Conservation (phyloP, 2,113 vertebrate genomes). For the Hiodon alosoides region DNA sequence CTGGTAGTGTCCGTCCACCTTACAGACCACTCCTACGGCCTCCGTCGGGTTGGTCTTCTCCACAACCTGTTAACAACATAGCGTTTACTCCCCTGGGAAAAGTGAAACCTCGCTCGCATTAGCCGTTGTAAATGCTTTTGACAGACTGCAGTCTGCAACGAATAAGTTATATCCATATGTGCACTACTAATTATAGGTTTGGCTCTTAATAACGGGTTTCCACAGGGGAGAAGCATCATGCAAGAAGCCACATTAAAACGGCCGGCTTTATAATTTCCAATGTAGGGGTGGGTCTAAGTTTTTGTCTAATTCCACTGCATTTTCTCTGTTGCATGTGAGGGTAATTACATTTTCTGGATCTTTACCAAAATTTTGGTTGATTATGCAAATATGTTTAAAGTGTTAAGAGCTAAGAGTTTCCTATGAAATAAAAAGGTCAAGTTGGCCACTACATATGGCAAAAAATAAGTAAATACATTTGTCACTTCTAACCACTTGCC, state of each 20-base stretch:
- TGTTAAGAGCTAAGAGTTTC: too few species aligned
- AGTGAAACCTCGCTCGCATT: neutral
- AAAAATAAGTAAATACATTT: too few species aligned
- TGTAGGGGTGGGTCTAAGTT: conserved; percentile 44
- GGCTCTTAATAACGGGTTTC: conserved; percentile 49
- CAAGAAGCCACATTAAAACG: conserved; percentile 54
- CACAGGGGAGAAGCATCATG: conserved; percentile 27
- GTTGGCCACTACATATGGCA: too few species aligned
- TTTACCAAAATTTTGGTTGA: neutral
- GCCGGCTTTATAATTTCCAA: conserved; percentile 46
- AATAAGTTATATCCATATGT: conserved; percentile 43
- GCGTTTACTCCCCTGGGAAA: neutral
- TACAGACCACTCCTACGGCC: conserved; percentile 90
- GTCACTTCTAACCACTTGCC: too few species aligned
- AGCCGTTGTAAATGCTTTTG: neutral
- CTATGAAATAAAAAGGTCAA: too few species aligned
- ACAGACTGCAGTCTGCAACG: conserved; percentile 31
- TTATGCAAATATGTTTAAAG: too few species aligned
- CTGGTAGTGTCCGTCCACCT: conserved; percentile 81
- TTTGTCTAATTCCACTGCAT: conserved; percentile 36
- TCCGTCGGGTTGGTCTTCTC: conserved; percentile 95
- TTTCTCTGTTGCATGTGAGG: conserved; percentile 38
- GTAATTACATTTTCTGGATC: conserved; percentile 29
- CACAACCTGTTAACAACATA: conserved; percentile 71
- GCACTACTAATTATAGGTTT: conserved; percentile 57